A percentile compares a stretch with the other conserved stretches of the same genome.
phyloP scores from a whole-genome alignment of 2,888 invertebrate genomes.

The Agrilus biguttatus region DNA sequence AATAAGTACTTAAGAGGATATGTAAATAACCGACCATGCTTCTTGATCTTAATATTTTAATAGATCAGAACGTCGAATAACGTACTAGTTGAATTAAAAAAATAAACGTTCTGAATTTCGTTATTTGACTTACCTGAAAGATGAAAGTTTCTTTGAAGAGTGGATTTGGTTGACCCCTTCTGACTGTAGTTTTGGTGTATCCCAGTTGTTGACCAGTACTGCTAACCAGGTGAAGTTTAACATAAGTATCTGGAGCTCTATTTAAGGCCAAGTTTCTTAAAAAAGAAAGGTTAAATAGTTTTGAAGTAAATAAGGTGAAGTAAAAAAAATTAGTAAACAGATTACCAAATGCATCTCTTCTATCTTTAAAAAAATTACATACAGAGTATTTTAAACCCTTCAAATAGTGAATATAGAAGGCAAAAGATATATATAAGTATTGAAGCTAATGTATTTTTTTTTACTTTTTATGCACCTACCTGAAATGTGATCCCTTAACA shows the following conservation, averaged over 20 bases:
- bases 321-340: not conserved
- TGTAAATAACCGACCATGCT: no score
- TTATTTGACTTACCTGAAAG: constrained; percentile 57
- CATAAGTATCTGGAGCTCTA: constrained; percentile 85
- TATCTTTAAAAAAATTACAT: not conserved
- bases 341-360: not conserved
- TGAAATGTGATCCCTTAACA: constrained; percentile 59
- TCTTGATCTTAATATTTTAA: no score
- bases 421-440: no score
- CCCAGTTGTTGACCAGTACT: constrained; percentile 89
- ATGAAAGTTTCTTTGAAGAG: constrained; percentile 92
- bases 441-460: no score
- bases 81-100: no score
- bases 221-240: constrained; percentile 81
- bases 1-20: no score
- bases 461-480: constrained; percentile 22
- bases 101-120: no score
- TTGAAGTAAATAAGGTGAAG: no score
- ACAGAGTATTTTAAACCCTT: not conserved
- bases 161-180: constrained; percentile 88
- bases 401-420: no score
- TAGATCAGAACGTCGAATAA: no score
- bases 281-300: constrained; percentile 8
- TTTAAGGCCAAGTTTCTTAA: constrained; percentile 61
- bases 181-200: constrained; percentile 80